These are phyloP conservation scores for Catostylus mosaicus DNA, from an alignment of 30 jellyfish, hydroid and myxozoan genomes.

Conservation along the genomic window DNA sequence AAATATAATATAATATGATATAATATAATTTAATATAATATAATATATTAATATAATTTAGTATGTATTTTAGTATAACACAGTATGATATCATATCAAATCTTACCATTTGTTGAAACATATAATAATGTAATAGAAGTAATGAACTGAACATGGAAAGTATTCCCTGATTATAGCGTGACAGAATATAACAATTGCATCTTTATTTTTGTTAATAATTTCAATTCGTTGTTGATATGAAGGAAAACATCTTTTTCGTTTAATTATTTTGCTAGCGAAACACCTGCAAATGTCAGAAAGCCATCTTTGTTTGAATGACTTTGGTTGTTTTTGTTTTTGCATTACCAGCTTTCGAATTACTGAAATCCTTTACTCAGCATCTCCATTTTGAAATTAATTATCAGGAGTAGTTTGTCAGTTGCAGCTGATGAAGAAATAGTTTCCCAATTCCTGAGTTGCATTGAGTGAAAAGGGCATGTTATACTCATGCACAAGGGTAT, in stretches of 20 bases:
- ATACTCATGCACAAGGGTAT: too few species aligned
- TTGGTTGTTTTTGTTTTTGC: not conserved
- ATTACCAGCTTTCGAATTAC: not conserved
- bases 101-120: too few species aligned
- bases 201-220: not conserved
- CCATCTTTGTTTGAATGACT: not conserved
- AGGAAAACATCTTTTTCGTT: not conserved
- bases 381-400: not conserved
- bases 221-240: not conserved
- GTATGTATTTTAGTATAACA: too few species aligned
- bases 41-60: not conserved
- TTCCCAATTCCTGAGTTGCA: too few species aligned
- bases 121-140: too few species aligned
- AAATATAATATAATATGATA: not conserved
- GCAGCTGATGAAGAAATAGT: not conserved
- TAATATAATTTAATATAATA: not conserved
- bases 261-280: not conserved
- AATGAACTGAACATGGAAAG: too few species aligned
- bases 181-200: not conserved
- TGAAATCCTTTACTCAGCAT: not conserved
- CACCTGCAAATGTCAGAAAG: constrained; percentile 2
- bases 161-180: not conserved
- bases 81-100: too few species aligned
- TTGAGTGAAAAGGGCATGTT: too few species aligned
- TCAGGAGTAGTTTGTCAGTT: not conserved